Conservation (phyloP, 2,113 vertebrate species). For the Sander vitreus region DNA sequence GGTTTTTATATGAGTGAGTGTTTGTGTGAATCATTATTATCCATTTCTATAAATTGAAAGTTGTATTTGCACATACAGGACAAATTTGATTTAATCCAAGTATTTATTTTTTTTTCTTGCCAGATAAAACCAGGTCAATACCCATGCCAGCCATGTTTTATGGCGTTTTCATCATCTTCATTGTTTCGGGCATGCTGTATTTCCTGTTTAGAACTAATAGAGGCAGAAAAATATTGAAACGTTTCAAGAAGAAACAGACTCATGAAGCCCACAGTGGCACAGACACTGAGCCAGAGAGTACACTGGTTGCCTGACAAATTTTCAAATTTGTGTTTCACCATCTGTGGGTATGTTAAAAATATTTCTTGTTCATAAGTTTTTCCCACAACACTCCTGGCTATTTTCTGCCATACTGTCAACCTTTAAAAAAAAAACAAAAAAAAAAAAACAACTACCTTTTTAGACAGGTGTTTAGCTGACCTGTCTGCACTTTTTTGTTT, state of each 20-base stretch:
- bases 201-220: not conserved
- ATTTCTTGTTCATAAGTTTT: no score
- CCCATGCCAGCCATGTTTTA: rapidly evolving
- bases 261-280: rapidly evolving
- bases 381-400: no score
- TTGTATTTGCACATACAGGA: not conserved
- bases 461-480: no score
- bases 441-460: no score
- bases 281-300: not conserved
- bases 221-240: not conserved
- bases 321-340: not conserved
- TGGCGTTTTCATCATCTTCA: rapidly evolving
- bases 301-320: not conserved
- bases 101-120: conserved; percentile 10
- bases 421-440: no score
- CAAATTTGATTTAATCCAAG: not conserved
- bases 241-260: not conserved
- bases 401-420: not conserved
- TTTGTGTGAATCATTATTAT: not conserved
- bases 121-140: not conserved
- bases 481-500: no score
- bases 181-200: not conserved
- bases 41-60: not conserved
- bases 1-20: not conserved
- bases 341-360: not conserved